Base-by-base conservation (phyloP, 2,113 vertebrate genomes). In the Hoplias malabaricus region DNA sequence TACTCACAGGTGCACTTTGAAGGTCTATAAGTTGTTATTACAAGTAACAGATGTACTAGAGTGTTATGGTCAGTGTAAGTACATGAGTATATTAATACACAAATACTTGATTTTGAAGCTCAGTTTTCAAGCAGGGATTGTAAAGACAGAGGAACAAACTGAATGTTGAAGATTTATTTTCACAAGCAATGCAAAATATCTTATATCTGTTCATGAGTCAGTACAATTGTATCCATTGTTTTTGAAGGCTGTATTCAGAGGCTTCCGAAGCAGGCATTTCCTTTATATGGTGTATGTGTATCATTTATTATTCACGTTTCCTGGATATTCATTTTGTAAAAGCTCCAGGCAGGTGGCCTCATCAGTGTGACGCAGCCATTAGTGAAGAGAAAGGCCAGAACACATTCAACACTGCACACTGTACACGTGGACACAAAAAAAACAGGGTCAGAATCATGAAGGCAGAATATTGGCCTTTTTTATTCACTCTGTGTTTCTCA, bases 391-490 rank as follows among this genome's bases (percentile, higher is more conserved):
- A 62, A 62, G 33, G 16, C 29, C 57, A 62, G 29, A 34, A 34
- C 14, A 34, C 34, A 46, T 77, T 69, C 53, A 13, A 34, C 46
- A 66, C 53, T n/a, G 16, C n/a, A 27, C 54, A 34, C 53, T 31
- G 69, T 61, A 38, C 38, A 61, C 31, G 31, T 66, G 42, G 4
- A 42, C 29, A 57, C 25, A 31, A 69, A 42, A 43, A 31, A 69
- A 42, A 59, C 56, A 57, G 65, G 74, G 63, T 77, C 67, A 13
- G 50, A 68, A 68, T 76, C 74, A 68, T 57, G 63, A 57, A 56
- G 38, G 34, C 38, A 40, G 23, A 68, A 57, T 46, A 43, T 69
- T 54, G n/a, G 5, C n/a, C 29, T 59, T 23, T 59, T 77, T 43
- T 61, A 48, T 34, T 61, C 33, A 14, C 13, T 6, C 27, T 38